Evolutionary conservation across 2,113 vertebrate species (phyloP).

Genomic region (Tachycineta bicolor): DNA sequence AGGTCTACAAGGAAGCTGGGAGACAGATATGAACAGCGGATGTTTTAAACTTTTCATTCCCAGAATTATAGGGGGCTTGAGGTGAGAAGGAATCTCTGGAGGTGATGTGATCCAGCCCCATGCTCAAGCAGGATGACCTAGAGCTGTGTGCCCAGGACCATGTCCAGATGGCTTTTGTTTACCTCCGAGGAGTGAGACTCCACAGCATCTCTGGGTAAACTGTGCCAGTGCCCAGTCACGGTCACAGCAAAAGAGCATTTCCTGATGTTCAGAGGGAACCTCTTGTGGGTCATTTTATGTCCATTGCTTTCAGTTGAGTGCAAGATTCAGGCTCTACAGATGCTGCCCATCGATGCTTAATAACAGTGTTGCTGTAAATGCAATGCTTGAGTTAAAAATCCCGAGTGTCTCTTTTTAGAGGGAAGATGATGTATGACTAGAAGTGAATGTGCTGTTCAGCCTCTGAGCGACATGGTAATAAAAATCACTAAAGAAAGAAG

Average conservation of each 20-base stretch:
- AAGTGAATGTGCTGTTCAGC: neutral
- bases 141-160: neutral
- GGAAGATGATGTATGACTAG: neutral
- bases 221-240: neutral
- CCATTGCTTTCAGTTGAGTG: neutral
- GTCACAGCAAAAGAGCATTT: neutral
- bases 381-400: neutral
- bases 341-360: neutral
- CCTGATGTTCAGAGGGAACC: neutral
- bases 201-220: neutral
- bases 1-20: neutral
- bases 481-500: neutral
- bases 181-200: neutral
- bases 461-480: neutral
- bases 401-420: neutral
- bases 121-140: neutral
- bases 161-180: neutral
- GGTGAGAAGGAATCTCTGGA: neutral
- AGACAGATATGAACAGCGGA: neutral
- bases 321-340: neutral
- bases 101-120: neutral
- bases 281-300: neutral
- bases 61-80: neutral
- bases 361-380: neutral
- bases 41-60: neutral